Conservation (phyloP, 2,797 vertebrate genomes). For the Tiaroga cobitis region DNA sequence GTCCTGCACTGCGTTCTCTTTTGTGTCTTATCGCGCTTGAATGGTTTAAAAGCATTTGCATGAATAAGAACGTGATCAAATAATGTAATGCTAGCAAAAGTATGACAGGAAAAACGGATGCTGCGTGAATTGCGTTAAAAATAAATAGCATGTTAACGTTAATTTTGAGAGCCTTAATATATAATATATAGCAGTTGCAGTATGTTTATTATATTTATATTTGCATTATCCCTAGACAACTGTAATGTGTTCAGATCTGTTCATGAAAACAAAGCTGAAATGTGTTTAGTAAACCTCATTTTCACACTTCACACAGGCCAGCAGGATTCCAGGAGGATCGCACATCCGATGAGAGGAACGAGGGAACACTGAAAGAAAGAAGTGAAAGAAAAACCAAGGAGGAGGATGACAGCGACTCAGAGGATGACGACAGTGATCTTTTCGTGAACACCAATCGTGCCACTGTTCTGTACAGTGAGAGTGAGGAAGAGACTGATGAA, state of each 20-base stretch:
- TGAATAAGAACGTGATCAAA: no score
- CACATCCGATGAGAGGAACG: conserved; percentile 52
- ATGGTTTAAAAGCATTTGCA: no score
- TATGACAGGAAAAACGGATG: no score
- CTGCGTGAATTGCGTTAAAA: no score
- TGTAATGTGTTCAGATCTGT: not conserved
- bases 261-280: not conserved
- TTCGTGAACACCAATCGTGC: conserved; percentile 91
- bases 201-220: no score
- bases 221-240: no score
- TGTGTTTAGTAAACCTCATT: not conserved
- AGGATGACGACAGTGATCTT: conserved; percentile 85
- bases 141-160: no score
- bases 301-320: conserved; percentile 75
- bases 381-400: conserved; percentile 51
- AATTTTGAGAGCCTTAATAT: no score
- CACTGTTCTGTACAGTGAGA: conserved; percentile 84
- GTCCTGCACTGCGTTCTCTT: no score
- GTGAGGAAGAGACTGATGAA: conserved; percentile 74
- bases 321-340: conserved; percentile 72
- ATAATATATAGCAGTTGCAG: no score
- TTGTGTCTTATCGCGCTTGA: no score
- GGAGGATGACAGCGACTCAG: conserved; percentile 74
- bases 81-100: no score
- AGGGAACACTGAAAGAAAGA: conserved; percentile 50